Conservation (phyloP, 2,888 invertebrate species). For the Pimpla rufipes region DNA sequence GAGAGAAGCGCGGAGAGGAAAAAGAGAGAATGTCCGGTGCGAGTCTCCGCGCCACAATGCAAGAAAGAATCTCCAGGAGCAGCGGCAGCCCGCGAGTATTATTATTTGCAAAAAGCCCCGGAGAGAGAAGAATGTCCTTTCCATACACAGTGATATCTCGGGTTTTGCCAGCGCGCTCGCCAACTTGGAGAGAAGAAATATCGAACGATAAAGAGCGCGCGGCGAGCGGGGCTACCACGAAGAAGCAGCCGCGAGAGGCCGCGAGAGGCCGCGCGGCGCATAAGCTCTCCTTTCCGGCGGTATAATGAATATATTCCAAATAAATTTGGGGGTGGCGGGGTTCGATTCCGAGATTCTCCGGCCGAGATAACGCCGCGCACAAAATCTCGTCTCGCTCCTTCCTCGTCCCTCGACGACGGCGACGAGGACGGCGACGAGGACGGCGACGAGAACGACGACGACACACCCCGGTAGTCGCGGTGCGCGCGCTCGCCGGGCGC, state of each 20-base stretch:
- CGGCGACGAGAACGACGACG: slow-evolving; percentile 27
- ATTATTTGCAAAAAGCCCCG: slow-evolving; percentile 30
- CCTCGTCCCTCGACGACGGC: slow-evolving; percentile 8
- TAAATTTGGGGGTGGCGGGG: slow-evolving; percentile 76
- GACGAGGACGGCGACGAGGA: slow-evolving; percentile 50
- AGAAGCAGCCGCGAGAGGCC: neutral
- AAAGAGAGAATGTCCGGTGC: neutral
- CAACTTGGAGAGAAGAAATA: slow-evolving; percentile 31
- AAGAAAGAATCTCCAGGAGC: slow-evolving; percentile 28
- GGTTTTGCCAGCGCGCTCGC: neutral
- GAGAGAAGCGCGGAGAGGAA: no score
- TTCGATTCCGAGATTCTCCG: slow-evolving; percentile 78
- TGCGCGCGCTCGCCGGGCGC: neutral
- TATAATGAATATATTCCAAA: slow-evolving; percentile 79
- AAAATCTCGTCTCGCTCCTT: slow-evolving; percentile 43
- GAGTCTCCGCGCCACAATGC: slow-evolving; percentile 4
- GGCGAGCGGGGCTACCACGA: neutral
- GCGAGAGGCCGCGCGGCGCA: neutral
- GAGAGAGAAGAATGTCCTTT: slow-evolving; percentile 3
- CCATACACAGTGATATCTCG: neutral
- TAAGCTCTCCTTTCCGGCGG: slow-evolving; percentile 39
- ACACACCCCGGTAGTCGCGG: slow-evolving; percentile 71
- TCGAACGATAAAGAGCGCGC: slow-evolving; percentile 40
- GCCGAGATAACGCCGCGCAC: slow-evolving; percentile 67
- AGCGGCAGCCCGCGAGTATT: neutral